Evolutionary conservation across 2,797 vertebrate species (phyloP), one percentile per base, ranked within the genome.

Genomic region (Sitta carolinensis): DNA sequence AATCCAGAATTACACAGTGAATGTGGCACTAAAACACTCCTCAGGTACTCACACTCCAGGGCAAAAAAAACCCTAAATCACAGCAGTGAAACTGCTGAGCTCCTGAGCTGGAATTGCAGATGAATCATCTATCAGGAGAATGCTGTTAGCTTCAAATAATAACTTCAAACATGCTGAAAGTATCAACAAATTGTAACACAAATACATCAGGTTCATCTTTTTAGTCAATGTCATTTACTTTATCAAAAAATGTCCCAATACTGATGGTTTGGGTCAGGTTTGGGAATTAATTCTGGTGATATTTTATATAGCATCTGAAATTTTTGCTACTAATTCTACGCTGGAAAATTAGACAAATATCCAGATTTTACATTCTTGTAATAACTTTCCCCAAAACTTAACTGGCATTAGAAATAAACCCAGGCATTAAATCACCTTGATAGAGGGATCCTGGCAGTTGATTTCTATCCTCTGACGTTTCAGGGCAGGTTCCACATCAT

Each of bases 381-480:
- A 36, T 36, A 36, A 36, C 36, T 36, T 36, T 36, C 36, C 36
- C 36, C 36, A 36, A 36, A 36, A 36, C 36, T 36, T 36, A 36
- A 36, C 10, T 36, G 36, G 36, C 36, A 36, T 36, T 36, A 36
- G 36, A 3, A 76, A 38, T 12, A 30, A 80, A 45, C 43, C 1
- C 23, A 75, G 45, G n/a, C 20, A 82, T 29, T 34, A 32, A 54
- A 30, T 29, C 59, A 98, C 98, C 98, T 98, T 98, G 91, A 98
- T 98, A 7, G 98, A 98, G 25, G 98, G 97, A 75, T 99, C 99
- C 96, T 99, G 99, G 95, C 98, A 98, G 92, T 97, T 98, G 94
- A 98, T 98, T 94, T 98, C 98, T 67, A 99, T 97, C 84, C 99
- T 98, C 75, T 98, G 98, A 55, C 98, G 98, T 96, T 99, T 99